Evolutionary conservation across 2,797 vertebrate genomes (phyloP).

Genomic region (Picus viridis): DNA sequence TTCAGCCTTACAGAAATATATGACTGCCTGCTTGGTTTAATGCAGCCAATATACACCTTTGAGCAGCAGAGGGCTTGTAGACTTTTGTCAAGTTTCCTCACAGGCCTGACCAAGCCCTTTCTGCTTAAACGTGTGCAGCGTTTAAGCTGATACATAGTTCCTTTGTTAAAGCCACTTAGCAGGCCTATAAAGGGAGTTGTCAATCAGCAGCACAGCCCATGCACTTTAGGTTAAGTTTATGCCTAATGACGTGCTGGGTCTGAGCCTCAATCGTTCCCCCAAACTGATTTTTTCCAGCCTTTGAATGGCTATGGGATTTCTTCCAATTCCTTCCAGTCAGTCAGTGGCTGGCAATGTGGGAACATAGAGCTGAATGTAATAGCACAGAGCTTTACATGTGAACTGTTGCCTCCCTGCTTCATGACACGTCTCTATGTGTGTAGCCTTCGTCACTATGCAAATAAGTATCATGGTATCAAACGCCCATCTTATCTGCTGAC

Average conservation of each 20-base stretch:
- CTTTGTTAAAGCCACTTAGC: slow-evolving; percentile 46
- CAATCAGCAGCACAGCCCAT: slow-evolving; percentile 47
- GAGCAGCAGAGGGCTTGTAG: background rate
- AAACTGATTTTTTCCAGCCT: slow-evolving; percentile 50
- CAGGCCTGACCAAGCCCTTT: background rate
- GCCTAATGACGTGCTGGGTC: slow-evolving; percentile 51
- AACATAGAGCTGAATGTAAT: background rate
- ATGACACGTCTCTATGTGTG: background rate
- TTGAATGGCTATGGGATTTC: slow-evolving; percentile 17
- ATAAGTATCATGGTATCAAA: background rate
- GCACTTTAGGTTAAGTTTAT: slow-evolving; percentile 5
- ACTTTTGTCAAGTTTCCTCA: background rate
- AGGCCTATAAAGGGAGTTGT: slow-evolving; percentile 25
- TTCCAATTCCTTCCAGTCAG: slow-evolving; percentile 55
- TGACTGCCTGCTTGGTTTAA: background rate
- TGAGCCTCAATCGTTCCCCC: slow-evolving; percentile 36
- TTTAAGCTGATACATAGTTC: background rate
- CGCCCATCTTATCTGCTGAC: background rate
- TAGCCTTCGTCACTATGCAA: background rate
- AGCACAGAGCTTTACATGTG: background rate
- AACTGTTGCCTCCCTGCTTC: background rate
- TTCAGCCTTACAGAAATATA: background rate
- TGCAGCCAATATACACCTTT: background rate
- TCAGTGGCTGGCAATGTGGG: slow-evolving; percentile 22
- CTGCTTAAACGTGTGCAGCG: background rate